phyloP scores from a whole-genome alignment of 2,888 invertebrate genomes.

The Mythimna albipuncta region DNA sequence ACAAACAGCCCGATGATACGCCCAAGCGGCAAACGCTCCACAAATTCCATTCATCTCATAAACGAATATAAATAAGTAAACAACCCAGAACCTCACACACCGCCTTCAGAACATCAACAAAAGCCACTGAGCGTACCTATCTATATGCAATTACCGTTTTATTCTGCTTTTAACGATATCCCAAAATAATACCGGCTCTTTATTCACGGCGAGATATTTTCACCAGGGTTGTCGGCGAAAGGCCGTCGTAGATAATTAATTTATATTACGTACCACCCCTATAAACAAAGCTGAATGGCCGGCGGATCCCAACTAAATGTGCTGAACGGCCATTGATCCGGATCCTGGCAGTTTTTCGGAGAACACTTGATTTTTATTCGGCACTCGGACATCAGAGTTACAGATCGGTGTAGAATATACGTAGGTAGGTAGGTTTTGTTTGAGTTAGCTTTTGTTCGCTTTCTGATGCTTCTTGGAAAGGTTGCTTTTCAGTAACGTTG shows the following conservation, averaged over 20 bases:
- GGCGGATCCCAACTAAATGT: slow-evolving; percentile 50
- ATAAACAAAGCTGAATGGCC: slow-evolving; percentile 70
- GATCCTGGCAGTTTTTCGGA: slow-evolving; percentile 30
- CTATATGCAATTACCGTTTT: slow-evolving; percentile 57
- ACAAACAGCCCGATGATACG: slow-evolving; percentile 6
- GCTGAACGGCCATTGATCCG: slow-evolving; percentile 41
- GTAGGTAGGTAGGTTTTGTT: slow-evolving; percentile 19
- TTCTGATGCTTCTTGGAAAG: neutral
- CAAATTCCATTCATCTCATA: slow-evolving; percentile 19
- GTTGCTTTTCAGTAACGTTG: neutral
- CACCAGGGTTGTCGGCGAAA: slow-evolving; percentile 46
- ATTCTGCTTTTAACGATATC: slow-evolving; percentile 64
- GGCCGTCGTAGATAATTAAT: slow-evolving; percentile 70
- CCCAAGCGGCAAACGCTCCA: neutral
- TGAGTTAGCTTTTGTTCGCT: slow-evolving; percentile 16
- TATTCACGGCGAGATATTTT: slow-evolving; percentile 62
- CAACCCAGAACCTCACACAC: slow-evolving; percentile 3
- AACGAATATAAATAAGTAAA: slow-evolving; percentile 33
- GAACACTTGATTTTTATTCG: slow-evolving; percentile 51
- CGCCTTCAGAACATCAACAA: slow-evolving; percentile 45
- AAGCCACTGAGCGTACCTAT: slow-evolving; percentile 44
- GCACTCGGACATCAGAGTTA: slow-evolving; percentile 30
- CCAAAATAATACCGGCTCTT: slow-evolving; percentile 63
- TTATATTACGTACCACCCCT: slow-evolving; percentile 69
- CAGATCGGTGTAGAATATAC: slow-evolving; percentile 13